Evolutionary conservation across 2,113 vertebrate genomes (phyloP).

Genomic region (Ctenodactylus gundi): DNA sequence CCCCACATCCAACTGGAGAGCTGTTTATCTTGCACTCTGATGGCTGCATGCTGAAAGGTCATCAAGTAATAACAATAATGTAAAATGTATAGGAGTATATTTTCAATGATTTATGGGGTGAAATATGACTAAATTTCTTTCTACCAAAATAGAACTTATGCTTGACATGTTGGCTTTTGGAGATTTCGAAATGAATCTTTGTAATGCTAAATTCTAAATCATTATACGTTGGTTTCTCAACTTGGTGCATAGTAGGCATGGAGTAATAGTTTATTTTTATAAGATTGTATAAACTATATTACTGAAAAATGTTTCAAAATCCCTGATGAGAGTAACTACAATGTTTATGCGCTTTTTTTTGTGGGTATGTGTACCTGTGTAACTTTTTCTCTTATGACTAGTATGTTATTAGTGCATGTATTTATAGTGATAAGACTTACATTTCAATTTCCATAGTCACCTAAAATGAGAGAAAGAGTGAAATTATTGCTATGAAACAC

Average conservation of each 20-base stretch:
- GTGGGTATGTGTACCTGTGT: neutral
- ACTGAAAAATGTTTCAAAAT: neutral
- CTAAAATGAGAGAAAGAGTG: neutral
- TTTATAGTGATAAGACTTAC: neutral
- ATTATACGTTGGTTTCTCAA: neutral
- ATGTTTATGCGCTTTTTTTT: constrained; percentile 1
- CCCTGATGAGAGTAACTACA: neutral
- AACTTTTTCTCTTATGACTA: neutral
- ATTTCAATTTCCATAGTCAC: constrained; percentile 46
- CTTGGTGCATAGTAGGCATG: neutral
- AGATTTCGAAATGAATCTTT: neutral
- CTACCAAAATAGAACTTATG: neutral
- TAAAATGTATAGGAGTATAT: neutral
- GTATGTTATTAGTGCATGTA: neutral
- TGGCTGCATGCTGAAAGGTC: neutral
- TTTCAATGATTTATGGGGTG: constrained; percentile 35
- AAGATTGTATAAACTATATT: neutral
- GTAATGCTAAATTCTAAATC: constrained; percentile 50
- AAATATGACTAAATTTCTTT: constrained; percentile 42
- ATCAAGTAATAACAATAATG: constrained; percentile 27
- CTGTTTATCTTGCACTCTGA: constrained; percentile 14
- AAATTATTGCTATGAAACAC: neutral
- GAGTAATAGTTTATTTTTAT: constrained; percentile 37
- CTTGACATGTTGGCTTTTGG: neutral
- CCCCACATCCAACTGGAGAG: constrained; percentile 19